These are phyloP conservation scores for Alauda arvensis DNA, from an alignment of 2,797 vertebrate species.

Conservation along the genomic window DNA sequence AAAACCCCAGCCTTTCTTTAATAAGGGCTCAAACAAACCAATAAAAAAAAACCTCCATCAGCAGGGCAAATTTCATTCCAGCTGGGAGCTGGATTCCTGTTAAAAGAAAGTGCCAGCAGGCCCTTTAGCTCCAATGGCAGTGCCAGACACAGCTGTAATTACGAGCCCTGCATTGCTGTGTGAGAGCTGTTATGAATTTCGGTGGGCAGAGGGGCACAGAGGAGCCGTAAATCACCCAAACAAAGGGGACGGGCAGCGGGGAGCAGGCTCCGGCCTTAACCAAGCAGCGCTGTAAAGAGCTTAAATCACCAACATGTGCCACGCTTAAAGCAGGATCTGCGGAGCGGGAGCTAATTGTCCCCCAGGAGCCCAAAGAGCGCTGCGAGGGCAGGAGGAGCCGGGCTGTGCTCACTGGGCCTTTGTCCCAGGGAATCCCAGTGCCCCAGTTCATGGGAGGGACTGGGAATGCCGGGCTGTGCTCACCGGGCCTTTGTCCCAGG, in stretches of 20 bases:
- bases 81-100: constrained; percentile 55
- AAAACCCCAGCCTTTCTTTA: background rate
- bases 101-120: constrained; percentile 56
- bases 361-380: background rate
- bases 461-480: background rate
- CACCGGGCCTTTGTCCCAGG: background rate
- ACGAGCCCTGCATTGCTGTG: constrained; percentile 2
- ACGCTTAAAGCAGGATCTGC: background rate
- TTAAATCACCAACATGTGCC: constrained; percentile 34
- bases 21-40: constrained; percentile 53
- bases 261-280: constrained; percentile 48
- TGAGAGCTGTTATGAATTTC: constrained; percentile 46
- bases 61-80: constrained; percentile 57
- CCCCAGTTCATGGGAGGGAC: background rate
- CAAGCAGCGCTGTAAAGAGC: constrained; percentile 10
- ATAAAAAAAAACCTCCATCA: constrained; percentile 32
- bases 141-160: constrained; percentile 44
- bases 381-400: accelerated
- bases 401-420: background rate
- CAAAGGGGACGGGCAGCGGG: constrained; percentile 41
- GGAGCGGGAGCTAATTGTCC: constrained; percentile 5
- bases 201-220: constrained; percentile 52
- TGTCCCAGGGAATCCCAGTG: background rate
- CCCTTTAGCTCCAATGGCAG: constrained; percentile 57
- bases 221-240: constrained; percentile 54